phyloP scores from a whole-genome alignment of 1,140 invertebrate species.

The Zaprionus capensis region DNA sequence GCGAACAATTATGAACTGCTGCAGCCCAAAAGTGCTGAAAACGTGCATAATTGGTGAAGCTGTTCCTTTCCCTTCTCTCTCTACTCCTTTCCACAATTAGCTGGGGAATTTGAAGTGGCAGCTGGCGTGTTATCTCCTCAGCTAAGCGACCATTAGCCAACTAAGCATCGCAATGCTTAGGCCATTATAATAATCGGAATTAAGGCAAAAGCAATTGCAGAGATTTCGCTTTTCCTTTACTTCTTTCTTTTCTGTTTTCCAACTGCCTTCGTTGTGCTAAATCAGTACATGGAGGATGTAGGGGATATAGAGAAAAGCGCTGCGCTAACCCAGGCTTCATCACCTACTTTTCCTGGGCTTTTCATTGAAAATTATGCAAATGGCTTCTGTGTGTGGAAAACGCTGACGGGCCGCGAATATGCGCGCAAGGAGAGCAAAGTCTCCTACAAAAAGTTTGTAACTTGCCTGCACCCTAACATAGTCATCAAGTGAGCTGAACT shows the following conservation, averaged over 20 bases:
- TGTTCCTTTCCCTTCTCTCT: background rate
- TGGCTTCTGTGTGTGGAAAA: slow-evolving; percentile 34
- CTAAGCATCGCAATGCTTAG: background rate
- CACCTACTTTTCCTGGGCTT: slow-evolving; percentile 24
- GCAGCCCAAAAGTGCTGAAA: background rate
- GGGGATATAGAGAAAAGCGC: background rate
- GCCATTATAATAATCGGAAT: slow-evolving; percentile 23
- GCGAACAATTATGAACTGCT: background rate
- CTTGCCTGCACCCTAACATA: slow-evolving; percentile 24
- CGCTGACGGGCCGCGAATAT: slow-evolving; percentile 26
- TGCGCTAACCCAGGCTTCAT: slow-evolving; percentile 12
- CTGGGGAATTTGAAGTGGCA: background rate
- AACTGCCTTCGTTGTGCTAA: background rate
- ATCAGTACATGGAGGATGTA: background rate
- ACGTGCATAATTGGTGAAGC: background rate
- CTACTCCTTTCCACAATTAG: background rate
- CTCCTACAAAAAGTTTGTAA: slow-evolving; percentile 23
- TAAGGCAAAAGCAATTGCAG: slow-evolving; percentile 13
- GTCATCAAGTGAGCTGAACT: slow-evolving; percentile 17
- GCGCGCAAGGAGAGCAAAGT: slow-evolving; percentile 1
- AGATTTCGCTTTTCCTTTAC: background rate
- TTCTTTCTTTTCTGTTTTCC: background rate
- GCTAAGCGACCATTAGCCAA: slow-evolving; percentile 19
- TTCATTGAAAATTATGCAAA: slow-evolving; percentile 73
- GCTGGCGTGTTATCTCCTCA: background rate